A percentile compares a stretch with the other conserved stretches of the same genome.
Evolutionary conservation across 2,113 vertebrate genomes (phyloP).

Genomic region (Hippocampus abdominalis): DNA sequence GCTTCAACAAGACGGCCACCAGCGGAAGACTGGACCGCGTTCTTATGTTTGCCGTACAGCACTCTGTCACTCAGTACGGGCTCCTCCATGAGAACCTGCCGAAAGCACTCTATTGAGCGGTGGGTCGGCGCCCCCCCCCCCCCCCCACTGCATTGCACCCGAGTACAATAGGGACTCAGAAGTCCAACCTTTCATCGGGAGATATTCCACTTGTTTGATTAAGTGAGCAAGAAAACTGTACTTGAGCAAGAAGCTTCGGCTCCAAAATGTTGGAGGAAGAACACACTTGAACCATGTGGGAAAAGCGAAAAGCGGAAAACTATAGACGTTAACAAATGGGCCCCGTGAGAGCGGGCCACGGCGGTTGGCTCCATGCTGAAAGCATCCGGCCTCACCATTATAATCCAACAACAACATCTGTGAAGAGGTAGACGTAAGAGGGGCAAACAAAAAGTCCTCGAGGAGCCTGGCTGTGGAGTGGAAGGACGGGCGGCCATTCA

Average conservation of each 20-base stretch:
- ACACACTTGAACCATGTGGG: conserved; percentile 66
- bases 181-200: conserved; percentile 64
- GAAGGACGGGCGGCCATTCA: conserved; percentile 62
- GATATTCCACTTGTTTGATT: conserved; percentile 66
- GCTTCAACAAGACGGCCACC: conserved; percentile 31
- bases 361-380: conserved; percentile 68
- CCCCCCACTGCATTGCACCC: conserved; percentile 51
- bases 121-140: conserved; percentile 54
- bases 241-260: conserved; percentile 54
- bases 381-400: conserved; percentile 72
- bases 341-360: conserved; percentile 57
- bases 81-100: conserved; percentile 58
- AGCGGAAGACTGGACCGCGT: conserved; percentile 32
- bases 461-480: conserved; percentile 56
- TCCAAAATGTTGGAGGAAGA: conserved; percentile 69
- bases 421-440: conserved; percentile 64
- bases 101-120: conserved; percentile 59
- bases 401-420: conserved; percentile 72
- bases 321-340: conserved; percentile 64
- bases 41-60: conserved; percentile 49
- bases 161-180: conserved; percentile 56
- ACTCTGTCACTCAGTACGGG: conserved; percentile 37
- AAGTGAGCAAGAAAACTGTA: conserved; percentile 64
- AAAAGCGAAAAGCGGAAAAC: conserved; percentile 49
- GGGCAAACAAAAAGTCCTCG: conserved; percentile 43